phyloP scores from a whole-genome alignment of 2,888 invertebrate species.

The Argyra leucocephala region DNA sequence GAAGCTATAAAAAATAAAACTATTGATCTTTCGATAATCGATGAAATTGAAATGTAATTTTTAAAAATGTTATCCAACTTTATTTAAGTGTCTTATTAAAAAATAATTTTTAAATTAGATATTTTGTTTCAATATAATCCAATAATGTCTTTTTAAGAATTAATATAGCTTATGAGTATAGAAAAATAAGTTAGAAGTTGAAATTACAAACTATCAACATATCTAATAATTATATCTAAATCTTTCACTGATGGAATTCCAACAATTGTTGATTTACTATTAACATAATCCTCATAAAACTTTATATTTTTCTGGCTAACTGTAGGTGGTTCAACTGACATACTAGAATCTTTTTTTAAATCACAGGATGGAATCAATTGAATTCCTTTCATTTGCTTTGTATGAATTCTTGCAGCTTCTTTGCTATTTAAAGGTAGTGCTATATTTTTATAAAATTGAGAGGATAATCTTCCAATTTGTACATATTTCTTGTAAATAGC shows the following conservation, averaged over 20 bases:
- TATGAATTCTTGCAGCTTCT: conserved; percentile 23
- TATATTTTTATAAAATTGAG: conserved; percentile 15
- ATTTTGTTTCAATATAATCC: not conserved
- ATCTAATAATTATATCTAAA: conserved; percentile 18
- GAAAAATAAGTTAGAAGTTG: no score
- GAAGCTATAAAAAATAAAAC: not conserved
- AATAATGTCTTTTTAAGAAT: no score
- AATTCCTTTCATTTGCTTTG: conserved; percentile 32
- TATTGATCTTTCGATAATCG: no score
- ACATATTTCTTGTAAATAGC: conserved; percentile 39
- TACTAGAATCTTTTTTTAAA: conserved; percentile 33
- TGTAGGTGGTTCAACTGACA: conserved; percentile 35
- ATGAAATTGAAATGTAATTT: no score
- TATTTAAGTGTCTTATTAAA: no score
- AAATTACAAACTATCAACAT: conserved; percentile 14
- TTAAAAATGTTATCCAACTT: no score
- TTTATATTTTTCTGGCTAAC: conserved; percentile 33
- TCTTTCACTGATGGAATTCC: conserved; percentile 16
- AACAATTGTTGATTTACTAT: conserved; percentile 27
- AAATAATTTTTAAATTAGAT: not conserved
- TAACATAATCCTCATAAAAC: conserved; percentile 39
- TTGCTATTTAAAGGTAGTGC: conserved; percentile 15
- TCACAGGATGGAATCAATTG: conserved; percentile 33
- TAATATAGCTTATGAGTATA: no score
- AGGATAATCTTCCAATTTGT: conserved; percentile 34